Base-by-base conservation (phyloP, 2,113 vertebrate genomes). In the Odobenus rosmarus region DNA sequence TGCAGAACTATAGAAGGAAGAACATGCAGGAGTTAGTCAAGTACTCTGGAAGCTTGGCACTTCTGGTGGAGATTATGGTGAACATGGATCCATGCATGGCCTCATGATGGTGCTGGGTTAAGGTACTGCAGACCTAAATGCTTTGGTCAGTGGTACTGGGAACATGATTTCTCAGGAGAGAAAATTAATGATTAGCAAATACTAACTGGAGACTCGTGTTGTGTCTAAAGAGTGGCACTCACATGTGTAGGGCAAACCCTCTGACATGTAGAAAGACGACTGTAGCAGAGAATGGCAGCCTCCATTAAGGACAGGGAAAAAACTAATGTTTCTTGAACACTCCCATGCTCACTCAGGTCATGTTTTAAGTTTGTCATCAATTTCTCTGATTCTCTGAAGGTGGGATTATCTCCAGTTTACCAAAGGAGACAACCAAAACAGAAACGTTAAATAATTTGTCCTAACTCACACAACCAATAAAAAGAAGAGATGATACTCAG, bases 151-250 rank as follows among this genome's bases (percentile, higher is more conserved):
- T 31, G 9, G 33, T 18, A 14, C 42, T 83, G 81, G 33, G 74
- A 96, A 92, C 57, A 62, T 57, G 90, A 69, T 91, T 84, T 95
- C 72, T 81, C 82, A 90, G 23, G 53, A 97, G 42, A 74, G 36
- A 61, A 96, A 90, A 31, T 83, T 82, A 71, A 72, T 89, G 59
- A 88, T 85, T 76, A 93, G 80, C 46, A 79, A 96, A 79, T 69
- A 46, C 23, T 74, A 93, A 74, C 53, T 74, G 3, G 59, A 82
- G 31, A 85, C 57, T 23, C 33, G 24, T 42, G 2, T 53, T 69
- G 7, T 55, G 6, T 94, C 31, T 64, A 36, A 80, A 69, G 3
- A 13, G 39, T n/a, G 9, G 24, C 42, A 10, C 24, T 57, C 71
- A 49, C 23, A 59, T 28, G 28, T 19, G 61, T 39, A 82, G 10